Evolutionary conservation across 1,140 invertebrate genomes (phyloP).

Genomic region (Aphaenogaster rudis): DNA sequence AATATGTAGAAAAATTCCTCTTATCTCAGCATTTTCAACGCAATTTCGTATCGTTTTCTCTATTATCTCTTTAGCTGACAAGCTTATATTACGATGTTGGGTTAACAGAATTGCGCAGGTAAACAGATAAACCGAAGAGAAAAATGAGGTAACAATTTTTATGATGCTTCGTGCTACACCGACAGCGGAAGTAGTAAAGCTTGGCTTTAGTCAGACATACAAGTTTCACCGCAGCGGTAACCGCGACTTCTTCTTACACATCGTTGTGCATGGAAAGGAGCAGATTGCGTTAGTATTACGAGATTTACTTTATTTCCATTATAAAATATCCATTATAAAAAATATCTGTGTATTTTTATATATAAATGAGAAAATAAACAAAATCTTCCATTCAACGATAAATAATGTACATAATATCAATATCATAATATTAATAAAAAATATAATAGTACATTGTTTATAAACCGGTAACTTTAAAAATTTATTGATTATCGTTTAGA

Average conservation of each 20-base stretch:
- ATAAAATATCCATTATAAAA: neutral
- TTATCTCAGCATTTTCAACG: neutral
- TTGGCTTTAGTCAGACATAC: conserved; percentile 16
- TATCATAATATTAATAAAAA: neutral
- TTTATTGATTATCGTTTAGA: conserved; percentile 15
- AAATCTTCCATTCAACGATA: neutral
- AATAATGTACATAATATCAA: neutral
- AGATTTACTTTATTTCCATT: neutral
- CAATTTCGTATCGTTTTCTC: neutral
- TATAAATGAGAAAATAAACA: neutral
- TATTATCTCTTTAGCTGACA: neutral
- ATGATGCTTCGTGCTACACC: neutral
- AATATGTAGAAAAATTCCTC: neutral
- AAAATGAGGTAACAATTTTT: conserved; percentile 18
- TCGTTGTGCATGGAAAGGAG: neutral
- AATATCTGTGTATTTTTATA: neutral
- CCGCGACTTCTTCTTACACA: conserved; percentile 2
- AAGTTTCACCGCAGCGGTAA: conserved; percentile 6
- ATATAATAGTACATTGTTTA: neutral
- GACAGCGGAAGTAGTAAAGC: conserved; percentile 50
- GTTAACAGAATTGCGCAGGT: neutral
- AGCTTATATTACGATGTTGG: neutral
- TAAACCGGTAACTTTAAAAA: neutral
- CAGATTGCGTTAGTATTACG: conserved; percentile 13
- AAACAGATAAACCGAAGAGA: conserved; percentile 17